A percentile compares a stretch with the other conserved stretches of the same genome.
phyloP scores from a whole-genome alignment of 2,888 invertebrate genomes.

The Gymnosoma rotundatum region DNA sequence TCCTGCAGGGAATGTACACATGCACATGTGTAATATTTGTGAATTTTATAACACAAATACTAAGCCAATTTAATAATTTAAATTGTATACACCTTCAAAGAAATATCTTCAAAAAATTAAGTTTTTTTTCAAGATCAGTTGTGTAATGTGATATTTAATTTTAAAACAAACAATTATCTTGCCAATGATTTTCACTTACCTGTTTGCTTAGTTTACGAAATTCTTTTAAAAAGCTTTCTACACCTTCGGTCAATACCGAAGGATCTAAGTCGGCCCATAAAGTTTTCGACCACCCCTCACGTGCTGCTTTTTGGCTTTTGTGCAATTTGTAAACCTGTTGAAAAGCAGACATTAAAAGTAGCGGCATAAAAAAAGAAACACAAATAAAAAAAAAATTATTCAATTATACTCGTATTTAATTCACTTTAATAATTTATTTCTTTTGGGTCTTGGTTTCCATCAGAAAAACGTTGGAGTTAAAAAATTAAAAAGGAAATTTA shows the following conservation, averaged over 20 bases:
- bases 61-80: too few species aligned
- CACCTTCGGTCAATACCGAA: slow-evolving; percentile 91
- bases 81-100: too few species aligned
- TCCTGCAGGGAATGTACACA: too few species aligned
- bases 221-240: slow-evolving; percentile 91
- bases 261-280: slow-evolving; percentile 94
- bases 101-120: too few species aligned
- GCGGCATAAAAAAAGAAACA: slow-evolving; percentile 35
- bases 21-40: too few species aligned
- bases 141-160: too few species aligned
- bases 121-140: too few species aligned
- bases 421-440: slow-evolving; percentile 20
- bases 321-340: slow-evolving; percentile 88
- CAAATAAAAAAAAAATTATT: slow-evolving; percentile 47
- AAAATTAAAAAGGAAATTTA: slow-evolving; percentile 35
- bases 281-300: slow-evolving; percentile 92
- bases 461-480: too few species aligned
- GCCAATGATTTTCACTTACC: slow-evolving; percentile 81
- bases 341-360: background rate
- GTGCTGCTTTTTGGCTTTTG: slow-evolving; percentile 88
- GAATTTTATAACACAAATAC: too few species aligned
- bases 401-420: slow-evolving; percentile 52
- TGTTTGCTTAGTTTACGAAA: slow-evolving; percentile 89
- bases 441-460: background rate
- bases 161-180: background rate